Conservation (phyloP, 2,797 vertebrate genomes). For the Esox masquinongy region DNA sequence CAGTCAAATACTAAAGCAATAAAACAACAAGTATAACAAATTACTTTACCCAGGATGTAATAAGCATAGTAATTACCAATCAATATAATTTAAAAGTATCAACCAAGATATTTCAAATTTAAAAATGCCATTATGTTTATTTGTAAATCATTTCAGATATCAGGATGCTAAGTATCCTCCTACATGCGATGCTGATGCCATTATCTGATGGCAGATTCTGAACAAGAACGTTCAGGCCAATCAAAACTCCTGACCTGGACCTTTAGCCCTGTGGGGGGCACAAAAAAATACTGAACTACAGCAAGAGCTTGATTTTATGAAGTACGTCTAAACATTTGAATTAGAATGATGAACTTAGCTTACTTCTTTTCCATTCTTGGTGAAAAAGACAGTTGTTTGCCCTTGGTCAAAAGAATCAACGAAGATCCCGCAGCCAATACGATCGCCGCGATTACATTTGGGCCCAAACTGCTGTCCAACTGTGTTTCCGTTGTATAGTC, state of each 20-base stretch:
- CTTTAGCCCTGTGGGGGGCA: no score
- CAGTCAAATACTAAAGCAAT: no score
- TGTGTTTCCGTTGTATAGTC: slow-evolving; percentile 91
- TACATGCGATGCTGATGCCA: no score
- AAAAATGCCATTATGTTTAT: no score
- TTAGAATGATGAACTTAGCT: slow-evolving; percentile 36
- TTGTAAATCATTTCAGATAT: no score
- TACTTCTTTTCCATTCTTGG: slow-evolving; percentile 93
- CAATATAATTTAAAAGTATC: no score
- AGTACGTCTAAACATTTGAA: not conserved
- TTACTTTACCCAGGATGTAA: no score
- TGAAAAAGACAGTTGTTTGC: slow-evolving; percentile 92
- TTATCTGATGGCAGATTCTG: no score
- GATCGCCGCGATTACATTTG: slow-evolving; percentile 91
- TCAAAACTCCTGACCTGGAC: slow-evolving; percentile 64
- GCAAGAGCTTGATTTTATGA: not conserved
- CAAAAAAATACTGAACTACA: not conserved
- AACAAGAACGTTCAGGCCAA: slow-evolving; percentile 64
- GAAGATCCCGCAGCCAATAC: slow-evolving; percentile 90
- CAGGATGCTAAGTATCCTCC: no score
- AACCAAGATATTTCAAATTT: no score
- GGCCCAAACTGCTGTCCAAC: slow-evolving; percentile 93
- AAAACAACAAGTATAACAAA: no score
- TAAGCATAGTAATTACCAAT: no score
- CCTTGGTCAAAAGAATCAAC: slow-evolving; percentile 84